Evolutionary conservation across 1,140 invertebrate species (phyloP).

Genomic region (Drosophila ohnishii): DNA sequence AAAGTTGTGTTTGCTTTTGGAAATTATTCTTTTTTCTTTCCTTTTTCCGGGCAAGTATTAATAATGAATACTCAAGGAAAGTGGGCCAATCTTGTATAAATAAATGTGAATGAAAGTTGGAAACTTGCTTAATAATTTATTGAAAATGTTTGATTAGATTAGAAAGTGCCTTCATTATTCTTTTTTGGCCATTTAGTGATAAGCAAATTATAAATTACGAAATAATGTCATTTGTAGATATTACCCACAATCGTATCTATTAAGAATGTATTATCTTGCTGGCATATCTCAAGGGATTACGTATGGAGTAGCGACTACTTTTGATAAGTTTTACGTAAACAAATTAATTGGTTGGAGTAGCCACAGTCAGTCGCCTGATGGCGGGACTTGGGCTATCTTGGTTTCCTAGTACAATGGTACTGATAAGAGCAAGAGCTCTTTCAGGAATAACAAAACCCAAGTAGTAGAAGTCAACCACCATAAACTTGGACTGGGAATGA

Average conservation of each 20-base stretch:
- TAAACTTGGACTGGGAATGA: slow-evolving; percentile 37
- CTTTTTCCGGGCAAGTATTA: slow-evolving; percentile 5
- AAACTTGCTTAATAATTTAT: slow-evolving; percentile 20
- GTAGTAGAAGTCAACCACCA: slow-evolving; percentile 20
- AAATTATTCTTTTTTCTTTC: slow-evolving; percentile 1
- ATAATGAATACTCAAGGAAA: slow-evolving; percentile 38
- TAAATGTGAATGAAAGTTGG: slow-evolving; percentile 40
- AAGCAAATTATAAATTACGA: slow-evolving; percentile 31
- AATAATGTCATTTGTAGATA: slow-evolving; percentile 26
- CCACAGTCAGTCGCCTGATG: slow-evolving; percentile 8
- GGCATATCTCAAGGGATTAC: slow-evolving; percentile 13
- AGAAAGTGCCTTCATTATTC: slow-evolving; percentile 1
- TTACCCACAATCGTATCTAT: slow-evolving; percentile 19
- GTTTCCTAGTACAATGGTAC: slow-evolving; percentile 3
- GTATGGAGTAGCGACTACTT: slow-evolving; percentile 23
- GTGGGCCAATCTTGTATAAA: slow-evolving; percentile 33
- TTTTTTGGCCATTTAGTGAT: slow-evolving; percentile 7
- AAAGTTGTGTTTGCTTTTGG: slow-evolving; percentile 31
- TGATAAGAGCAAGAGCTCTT: slow-evolving; percentile 25
- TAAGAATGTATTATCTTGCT: slow-evolving; percentile 22
- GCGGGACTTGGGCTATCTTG: slow-evolving; percentile 34
- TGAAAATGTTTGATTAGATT: slow-evolving; percentile 36
- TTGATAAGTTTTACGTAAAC: slow-evolving; percentile 66
- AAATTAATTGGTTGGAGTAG: slow-evolving; percentile 66
- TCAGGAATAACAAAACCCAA: slow-evolving; percentile 1